Evolutionary conservation across 1,140 invertebrate genomes (phyloP), one percentile per base, ranked within the genome.

Genomic region (Macrosteles quadrilineatus): DNA sequence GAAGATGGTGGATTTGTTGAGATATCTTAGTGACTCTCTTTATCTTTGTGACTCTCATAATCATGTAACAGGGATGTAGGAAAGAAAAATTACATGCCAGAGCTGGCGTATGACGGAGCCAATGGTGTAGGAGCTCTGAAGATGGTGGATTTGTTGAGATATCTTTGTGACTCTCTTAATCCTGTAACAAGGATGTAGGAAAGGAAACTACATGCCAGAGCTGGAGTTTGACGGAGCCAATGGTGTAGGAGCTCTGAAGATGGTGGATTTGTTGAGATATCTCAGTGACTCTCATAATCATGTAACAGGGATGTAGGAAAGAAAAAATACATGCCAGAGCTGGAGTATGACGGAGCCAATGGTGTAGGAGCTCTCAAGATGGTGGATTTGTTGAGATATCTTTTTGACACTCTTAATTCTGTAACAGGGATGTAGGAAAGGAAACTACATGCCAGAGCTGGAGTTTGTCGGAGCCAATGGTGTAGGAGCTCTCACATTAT

Each of bases 121-220:
- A 98, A 99, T 83, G 97, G 97, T 25, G 93, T 98, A 1, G 97
- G 97, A 23, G 94, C 92, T 11, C 82, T 89, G n/a, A n/a, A n/a
- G n/a, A n/a, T n/a, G n/a, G n/a, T n/a, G n/a, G n/a, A n/a, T n/a
- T n/a, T n/a, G n/a, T n/a, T n/a, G n/a, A n/a, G n/a, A n/a, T n/a
- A n/a, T n/a, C n/a, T n/a, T n/a, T n/a, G n/a, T n/a, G n/a, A n/a
- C n/a, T 81, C 83, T n/a, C n/a, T n/a, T n/a, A n/a, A n/a, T n/a
- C n/a, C n/a, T n/a, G n/a, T n/a, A n/a, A n/a, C n/a, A n/a, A n/a
- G n/a, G n/a, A n/a, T n/a, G n/a, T n/a, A n/a, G n/a, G n/a, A 67
- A 71, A 65, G 86, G 83, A 0, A 86, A 87, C 67, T 95, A 95
- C 75, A 80, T 79, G 12, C 86, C 87, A 17, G 80, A 83, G 17